Evolutionary conservation across 1,140 invertebrate genomes (phyloP).

Genomic region (Caenorhabditis latens): DNA sequence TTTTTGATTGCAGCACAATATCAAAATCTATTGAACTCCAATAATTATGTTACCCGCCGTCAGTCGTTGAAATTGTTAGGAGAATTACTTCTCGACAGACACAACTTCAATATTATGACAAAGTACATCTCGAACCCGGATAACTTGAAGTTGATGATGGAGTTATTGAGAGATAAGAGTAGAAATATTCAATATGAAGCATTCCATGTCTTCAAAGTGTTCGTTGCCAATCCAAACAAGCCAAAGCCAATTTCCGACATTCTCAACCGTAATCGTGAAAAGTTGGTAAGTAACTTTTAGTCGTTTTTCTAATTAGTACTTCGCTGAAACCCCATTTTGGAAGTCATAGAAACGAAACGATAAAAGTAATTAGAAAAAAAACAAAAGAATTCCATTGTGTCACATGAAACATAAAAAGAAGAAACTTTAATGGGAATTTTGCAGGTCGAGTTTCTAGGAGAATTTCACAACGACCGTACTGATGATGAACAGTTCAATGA

Average conservation of each 20-base stretch:
- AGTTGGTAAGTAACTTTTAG: slow-evolving; percentile 83
- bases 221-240: slow-evolving; percentile 99
- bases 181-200: slow-evolving; percentile 99
- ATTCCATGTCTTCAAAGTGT: slow-evolving; percentile 99
- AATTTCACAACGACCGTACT: slow-evolving; percentile 98
- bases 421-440: neutral
- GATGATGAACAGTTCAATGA: slow-evolving; percentile 99
- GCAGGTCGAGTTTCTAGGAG: slow-evolving; percentile 89
- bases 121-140: slow-evolving; percentile 98
- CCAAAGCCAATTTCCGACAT: slow-evolving; percentile 99
- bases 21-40: slow-evolving; percentile 95
- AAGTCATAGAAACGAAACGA: neutral
- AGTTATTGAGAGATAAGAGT: slow-evolving; percentile 98
- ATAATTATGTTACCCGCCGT: slow-evolving; percentile 96
- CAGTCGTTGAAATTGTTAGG: slow-evolving; percentile 96
- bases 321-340: too few relatives aligned
- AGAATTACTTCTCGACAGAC: slow-evolving; percentile 95
- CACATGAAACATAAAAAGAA: neutral
- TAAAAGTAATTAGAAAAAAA: neutral
- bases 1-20: slow-evolving; percentile 82
- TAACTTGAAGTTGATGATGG: slow-evolving; percentile 99
- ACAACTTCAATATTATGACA: slow-evolving; percentile 99
- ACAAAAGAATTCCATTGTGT: neutral
- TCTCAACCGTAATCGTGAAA: slow-evolving; percentile 96
- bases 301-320: neutral